Conservation (phyloP, 1,140 invertebrate species). For the Palaemon carinicauda region DNA sequence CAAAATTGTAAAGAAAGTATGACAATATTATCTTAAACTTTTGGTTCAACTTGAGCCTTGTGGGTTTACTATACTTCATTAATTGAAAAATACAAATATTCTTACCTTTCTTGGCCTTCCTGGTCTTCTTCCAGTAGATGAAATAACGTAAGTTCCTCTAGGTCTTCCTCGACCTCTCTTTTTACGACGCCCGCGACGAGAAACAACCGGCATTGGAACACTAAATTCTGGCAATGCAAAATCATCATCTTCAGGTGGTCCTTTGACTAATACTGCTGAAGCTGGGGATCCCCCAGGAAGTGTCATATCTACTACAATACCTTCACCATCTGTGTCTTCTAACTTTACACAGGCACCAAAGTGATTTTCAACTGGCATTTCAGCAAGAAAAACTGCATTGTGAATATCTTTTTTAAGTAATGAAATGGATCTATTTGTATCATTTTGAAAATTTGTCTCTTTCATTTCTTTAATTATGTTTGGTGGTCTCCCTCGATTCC, state of each 20-base stretch:
- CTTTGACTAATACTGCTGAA: constrained; percentile 44
- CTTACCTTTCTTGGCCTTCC: constrained; percentile 49
- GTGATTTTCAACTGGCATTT: background rate
- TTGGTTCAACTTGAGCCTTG: no score
- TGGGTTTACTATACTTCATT: no score
- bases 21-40: background rate
- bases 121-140: constrained; percentile 47
- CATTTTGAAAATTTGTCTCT: background rate
- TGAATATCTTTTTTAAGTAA: constrained; percentile 17
- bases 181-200: constrained; percentile 43
- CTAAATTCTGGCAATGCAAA: constrained; percentile 9
- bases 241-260: constrained; percentile 35
- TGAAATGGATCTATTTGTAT: background rate
- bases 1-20: background rate
- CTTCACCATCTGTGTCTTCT: constrained; percentile 22
- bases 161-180: constrained; percentile 46
- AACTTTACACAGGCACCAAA: constrained; percentile 34
- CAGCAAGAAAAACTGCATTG: background rate
- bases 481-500: constrained; percentile 27
- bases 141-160: constrained; percentile 51
- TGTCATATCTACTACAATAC: constrained; percentile 48
- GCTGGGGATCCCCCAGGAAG: constrained; percentile 46
- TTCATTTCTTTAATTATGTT: background rate
- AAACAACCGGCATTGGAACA: background rate
- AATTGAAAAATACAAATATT: no score